These are phyloP conservation scores for Phasianus colchicus DNA, from an alignment of 2,113 vertebrate genomes.

Conservation along the genomic window DNA sequence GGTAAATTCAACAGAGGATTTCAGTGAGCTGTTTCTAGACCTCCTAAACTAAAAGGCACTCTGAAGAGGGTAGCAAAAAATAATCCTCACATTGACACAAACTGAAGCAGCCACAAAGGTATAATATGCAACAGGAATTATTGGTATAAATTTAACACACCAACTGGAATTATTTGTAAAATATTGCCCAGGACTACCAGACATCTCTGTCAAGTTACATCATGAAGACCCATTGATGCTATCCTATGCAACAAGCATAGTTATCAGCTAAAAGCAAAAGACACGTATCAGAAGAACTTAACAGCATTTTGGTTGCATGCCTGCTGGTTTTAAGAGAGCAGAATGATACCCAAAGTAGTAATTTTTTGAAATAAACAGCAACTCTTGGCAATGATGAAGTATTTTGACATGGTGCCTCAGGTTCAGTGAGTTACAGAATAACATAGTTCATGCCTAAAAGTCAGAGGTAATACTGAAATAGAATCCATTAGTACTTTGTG, in stretches of 20 bases:
- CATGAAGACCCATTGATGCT: neutral
- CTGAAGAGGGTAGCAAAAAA: slow-evolving; percentile 41
- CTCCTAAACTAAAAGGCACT: slow-evolving; percentile 75
- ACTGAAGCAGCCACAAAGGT: slow-evolving; percentile 13
- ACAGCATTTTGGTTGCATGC: neutral
- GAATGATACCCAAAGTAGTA: neutral
- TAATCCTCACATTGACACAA: neutral
- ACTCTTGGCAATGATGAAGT: neutral
- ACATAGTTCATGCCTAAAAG: neutral
- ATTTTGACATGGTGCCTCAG: neutral
- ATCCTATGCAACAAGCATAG: neutral
- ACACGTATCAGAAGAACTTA: neutral
- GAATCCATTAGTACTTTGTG: neutral
- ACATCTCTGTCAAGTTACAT: slow-evolving; percentile 1
- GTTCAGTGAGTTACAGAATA: neutral
- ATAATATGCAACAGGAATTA: neutral
- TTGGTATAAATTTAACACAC: neutral
- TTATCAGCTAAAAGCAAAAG: neutral
- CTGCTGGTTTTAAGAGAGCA: slow-evolving; percentile 15
- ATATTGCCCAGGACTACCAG: slow-evolving; percentile 22
- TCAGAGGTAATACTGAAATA: neutral
- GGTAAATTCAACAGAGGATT: slow-evolving; percentile 55
- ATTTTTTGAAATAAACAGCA: neutral
- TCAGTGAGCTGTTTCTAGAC: slow-evolving; percentile 39
- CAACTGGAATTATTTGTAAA: slow-evolving; percentile 19